Evolutionary conservation across 2,113 vertebrate genomes (phyloP).

Genomic region (Mustelus asterias): DNA sequence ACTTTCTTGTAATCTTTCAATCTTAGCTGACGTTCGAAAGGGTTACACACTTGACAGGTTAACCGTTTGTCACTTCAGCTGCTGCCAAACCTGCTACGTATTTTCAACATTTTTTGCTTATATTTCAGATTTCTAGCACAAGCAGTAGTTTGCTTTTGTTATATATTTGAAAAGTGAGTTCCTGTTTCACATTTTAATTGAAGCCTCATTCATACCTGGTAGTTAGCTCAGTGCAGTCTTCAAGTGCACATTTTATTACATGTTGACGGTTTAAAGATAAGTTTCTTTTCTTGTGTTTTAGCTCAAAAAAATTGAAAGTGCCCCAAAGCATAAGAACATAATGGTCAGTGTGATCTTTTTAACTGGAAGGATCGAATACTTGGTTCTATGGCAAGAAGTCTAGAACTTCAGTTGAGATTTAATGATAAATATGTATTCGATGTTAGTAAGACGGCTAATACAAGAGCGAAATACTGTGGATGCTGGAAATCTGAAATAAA

Average conservation of each 20-base stretch:
- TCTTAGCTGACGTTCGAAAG: neutral
- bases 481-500: too few relatives aligned
- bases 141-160: too few relatives aligned
- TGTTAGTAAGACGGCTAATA: neutral
- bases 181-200: neutral
- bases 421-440: neutral
- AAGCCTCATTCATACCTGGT: neutral
- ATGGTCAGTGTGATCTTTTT: neutral
- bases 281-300: neutral
- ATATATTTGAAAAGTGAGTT: neutral
- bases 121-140: too few relatives aligned
- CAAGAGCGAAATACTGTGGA: too few relatives aligned
- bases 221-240: neutral
- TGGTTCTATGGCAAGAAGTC: neutral
- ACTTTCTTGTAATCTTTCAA: neutral
- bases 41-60: too few relatives aligned
- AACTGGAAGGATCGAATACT: neutral
- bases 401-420: neutral
- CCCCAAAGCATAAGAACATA: neutral
- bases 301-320: neutral
- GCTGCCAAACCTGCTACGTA: too few relatives aligned
- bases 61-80: too few relatives aligned
- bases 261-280: neutral
- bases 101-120: too few relatives aligned
- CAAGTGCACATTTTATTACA: neutral